phyloP scores from a whole-genome alignment of 2,888 invertebrate genomes.

The Sesia bembeciformis region DNA sequence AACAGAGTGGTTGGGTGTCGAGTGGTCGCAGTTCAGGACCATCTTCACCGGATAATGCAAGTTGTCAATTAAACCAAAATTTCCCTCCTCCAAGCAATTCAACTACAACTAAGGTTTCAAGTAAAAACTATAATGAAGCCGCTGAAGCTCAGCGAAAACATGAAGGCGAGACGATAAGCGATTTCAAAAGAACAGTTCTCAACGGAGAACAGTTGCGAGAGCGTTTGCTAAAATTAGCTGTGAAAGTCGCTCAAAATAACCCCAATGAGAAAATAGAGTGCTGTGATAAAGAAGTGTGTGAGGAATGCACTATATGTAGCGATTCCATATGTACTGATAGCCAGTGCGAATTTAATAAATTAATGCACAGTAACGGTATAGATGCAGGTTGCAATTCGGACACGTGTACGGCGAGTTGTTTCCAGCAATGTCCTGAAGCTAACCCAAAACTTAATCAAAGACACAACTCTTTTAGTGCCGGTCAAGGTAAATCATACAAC shows the following conservation, averaged over 20 bases:
- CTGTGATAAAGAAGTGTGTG: constrained; percentile 68
- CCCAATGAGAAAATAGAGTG: constrained; percentile 67
- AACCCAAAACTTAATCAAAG: constrained; percentile 51
- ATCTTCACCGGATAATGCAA: constrained; percentile 76
- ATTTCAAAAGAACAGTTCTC: constrained; percentile 64
- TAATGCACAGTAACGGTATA: constrained; percentile 59
- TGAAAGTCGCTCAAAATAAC: constrained; percentile 59
- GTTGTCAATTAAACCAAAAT: constrained; percentile 68
- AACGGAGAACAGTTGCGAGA: constrained; percentile 80
- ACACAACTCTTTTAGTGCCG: constrained; percentile 65
- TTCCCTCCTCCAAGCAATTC: constrained; percentile 45
- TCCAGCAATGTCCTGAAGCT: constrained; percentile 47
- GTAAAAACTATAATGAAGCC: constrained; percentile 41
- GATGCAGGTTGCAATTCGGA: constrained; percentile 61
- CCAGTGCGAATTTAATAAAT: constrained; percentile 65
- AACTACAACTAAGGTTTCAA: constrained; percentile 28
- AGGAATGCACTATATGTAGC: constrained; percentile 68
- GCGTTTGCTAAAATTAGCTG: constrained; percentile 77
- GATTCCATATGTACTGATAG: constrained; percentile 69
- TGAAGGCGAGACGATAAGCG: constrained; percentile 50
- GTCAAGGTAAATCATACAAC: constrained; percentile 53
- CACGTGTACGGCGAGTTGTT: constrained; percentile 57
- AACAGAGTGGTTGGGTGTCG: constrained; percentile 92
- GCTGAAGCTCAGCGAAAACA: constrained; percentile 25
- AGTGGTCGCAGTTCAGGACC: constrained; percentile 80